Evolutionary conservation across 2,113 vertebrate genomes (phyloP), one percentile per base, ranked within the genome.

Genomic region (Pogona vitticeps): DNA sequence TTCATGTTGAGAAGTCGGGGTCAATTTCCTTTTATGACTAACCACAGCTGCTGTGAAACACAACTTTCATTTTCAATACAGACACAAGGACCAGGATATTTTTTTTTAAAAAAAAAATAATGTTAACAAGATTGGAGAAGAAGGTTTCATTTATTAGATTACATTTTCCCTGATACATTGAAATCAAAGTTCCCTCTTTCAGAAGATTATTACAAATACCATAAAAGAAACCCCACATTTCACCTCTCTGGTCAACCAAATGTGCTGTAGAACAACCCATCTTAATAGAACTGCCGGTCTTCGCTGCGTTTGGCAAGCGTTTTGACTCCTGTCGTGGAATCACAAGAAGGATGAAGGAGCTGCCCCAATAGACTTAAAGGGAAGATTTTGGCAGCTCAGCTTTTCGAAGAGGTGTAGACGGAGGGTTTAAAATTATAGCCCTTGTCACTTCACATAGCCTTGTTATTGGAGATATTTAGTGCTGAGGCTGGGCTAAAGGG

Each of bases 401-500:
- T 81, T 86, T 87, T 88, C 81, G 31, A 80, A 52, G 65, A 61
- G 75, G 82, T 73, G 83, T 78, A 85, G 68, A 46, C 86, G 61
- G n/a, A 52, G 67, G 63, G 75, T 78, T 82, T 86, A 88, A 82
- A 90, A 86, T 89, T 91, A 94, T 82, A 84, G 83, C 88, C 90
- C 94, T 78, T 89, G 92, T 94, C 91, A 89, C 61, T 33, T 89
- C 70, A 82, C 31, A 6, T n/a, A 59, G 91, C 81, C 92, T 93
- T 61, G 87, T 94, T 94, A 90, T 0, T 5, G 87, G 92, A 88
- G 90, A 85, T 92, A 88, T 89, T 92, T 91, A 93, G 90, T 92
- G 90, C 85, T 18, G 28, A 71, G 67, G 87, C 78, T 0, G 58
- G 79, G 63, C 82, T 18, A 15, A 0, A 26, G 91, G 82, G 73